A percentile compares a stretch with the other conserved stretches of the same genome.
These are phyloP conservation scores for Rhincodon typus DNA, from an alignment of 2,797 vertebrate species.

Conservation along the genomic window DNA sequence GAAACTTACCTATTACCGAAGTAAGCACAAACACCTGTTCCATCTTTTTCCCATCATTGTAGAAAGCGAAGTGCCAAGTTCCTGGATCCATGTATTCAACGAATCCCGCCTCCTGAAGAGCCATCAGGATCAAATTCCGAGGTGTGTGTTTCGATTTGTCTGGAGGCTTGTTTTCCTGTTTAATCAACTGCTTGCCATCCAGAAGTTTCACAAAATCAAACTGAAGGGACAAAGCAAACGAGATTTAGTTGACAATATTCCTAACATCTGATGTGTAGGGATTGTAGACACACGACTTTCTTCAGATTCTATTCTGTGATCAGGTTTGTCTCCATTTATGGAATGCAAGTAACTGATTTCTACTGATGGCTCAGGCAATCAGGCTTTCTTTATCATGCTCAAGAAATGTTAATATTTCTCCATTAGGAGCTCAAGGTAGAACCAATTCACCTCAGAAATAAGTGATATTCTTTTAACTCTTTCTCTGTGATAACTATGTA, in stretches of 20 bases:
- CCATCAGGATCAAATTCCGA: conserved; percentile 77
- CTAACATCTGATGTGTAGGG: neutral
- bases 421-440: neutral
- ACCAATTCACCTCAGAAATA: neutral
- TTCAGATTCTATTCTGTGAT: neutral
- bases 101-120: conserved; percentile 86
- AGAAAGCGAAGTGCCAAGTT: conserved; percentile 88
- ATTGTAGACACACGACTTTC: neutral
- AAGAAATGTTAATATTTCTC: neutral
- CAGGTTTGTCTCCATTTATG: neutral
- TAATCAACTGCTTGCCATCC: conserved; percentile 86
- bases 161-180: conserved; percentile 66
- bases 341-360: neutral
- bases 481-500: neutral
- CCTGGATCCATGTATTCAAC: conserved; percentile 94
- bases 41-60: conserved; percentile 88
- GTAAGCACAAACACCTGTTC: conserved; percentile 87
- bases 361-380: neutral
- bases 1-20: conserved; percentile 74
- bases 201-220: conserved; percentile 94
- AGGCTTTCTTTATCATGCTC: neutral
- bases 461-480: neutral
- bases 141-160: conserved; percentile 70
- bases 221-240: conserved; percentile 53
- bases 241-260: neutral